Evolutionary conservation across 2,888 invertebrate species (phyloP), one percentile per base, ranked within the genome.

Genomic region (Imbricaverruca yamaguchii): DNA sequence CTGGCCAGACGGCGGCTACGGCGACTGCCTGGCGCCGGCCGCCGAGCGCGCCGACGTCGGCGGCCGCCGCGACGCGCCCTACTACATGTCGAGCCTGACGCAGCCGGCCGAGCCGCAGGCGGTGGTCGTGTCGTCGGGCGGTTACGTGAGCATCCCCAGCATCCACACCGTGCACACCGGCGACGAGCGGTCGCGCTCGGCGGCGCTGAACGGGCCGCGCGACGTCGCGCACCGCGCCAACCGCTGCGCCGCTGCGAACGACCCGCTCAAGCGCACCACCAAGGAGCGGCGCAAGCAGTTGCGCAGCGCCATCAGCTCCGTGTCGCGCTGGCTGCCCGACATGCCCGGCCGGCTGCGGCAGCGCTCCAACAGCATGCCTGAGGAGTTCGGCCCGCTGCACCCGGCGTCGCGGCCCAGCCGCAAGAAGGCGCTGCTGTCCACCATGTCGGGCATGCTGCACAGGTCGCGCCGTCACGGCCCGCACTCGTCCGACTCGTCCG

Each of bases 401-500:
- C 39, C 39, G 39, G 10, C 25, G 18, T 83, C 18, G 61, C 82
- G 0, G 83, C 84, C 0, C 80, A 84, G 67, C 83, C 84, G 18
- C 88, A 93, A 93, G 86, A 92, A 93, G 84, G 92, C 92, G 10
- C 89, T 95, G 81, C 93, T 94, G 0, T 92, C 94, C 0, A 94
- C 94, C 0, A 92, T 95, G 88, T 94, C 94, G 1, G 94, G 93
- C 53, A 91, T 95, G 83, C 88, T 95, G 84, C 94, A 94, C 87
- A 95, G 94, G 88, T 94, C 94, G 0, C 93, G 94, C 86, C 87
- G 92, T 85, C 91, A 91, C 87, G 90, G 90, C 59, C 85, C 83
- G 25, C 82, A 82, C 80, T 80, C 80, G 39, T 83, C 83, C 18
- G 69, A 69, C 39, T 69, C 69, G 7, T 69, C 69, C 18, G 69